Evolutionary conservation across 2,113 vertebrate genomes (phyloP), one percentile per base, ranked within the genome.

Genomic region (Poecilia latipinna): DNA sequence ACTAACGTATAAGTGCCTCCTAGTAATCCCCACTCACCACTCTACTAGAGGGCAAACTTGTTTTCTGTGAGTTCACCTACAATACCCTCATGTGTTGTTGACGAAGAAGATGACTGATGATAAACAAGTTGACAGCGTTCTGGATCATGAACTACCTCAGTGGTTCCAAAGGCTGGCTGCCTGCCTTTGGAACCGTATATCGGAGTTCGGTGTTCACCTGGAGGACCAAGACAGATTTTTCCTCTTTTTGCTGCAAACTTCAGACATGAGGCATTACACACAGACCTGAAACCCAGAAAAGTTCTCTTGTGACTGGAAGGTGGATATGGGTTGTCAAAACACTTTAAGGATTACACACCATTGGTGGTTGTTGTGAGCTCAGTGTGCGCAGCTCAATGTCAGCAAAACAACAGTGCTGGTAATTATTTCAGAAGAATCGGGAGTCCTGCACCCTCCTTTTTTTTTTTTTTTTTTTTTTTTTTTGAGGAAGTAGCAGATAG

Each of bases 81-180:
- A 33, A 64, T 15, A 24, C 26, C 13, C 4, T 74, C 2, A 4
- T n/a, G 19, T 2, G 15, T 19, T 2, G 15, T 19, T 32, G 12
- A 64, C 4, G 28, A 72, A 44, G 37, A 32, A 48, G 28, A 44
- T 31, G 19, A 39, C 29, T 8, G 12, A n/a, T 44, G 12, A 4
- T 12, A 24, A 54, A 3, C 31, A 19, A 15, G 24, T 2, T 65
- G 29, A 19, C 51, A 54, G 51, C 11, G 29, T 32, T 42, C 29
- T 73, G 61, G 61, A 65, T 51, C 13, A 65, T 33, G 26, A 44
- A 65, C 61, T 51, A 24, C 69, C 19, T 68, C 60, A 42, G 8
- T 13, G 17, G 42, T 65, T 73, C 22, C 35, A 37, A 37, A 37
- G 35, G 35, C 11, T 42, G 10, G 24, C 33, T 35, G 42, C 62